phyloP scores from a whole-genome alignment of 2,797 vertebrate genomes.

The Myotis daubentonii region DNA sequence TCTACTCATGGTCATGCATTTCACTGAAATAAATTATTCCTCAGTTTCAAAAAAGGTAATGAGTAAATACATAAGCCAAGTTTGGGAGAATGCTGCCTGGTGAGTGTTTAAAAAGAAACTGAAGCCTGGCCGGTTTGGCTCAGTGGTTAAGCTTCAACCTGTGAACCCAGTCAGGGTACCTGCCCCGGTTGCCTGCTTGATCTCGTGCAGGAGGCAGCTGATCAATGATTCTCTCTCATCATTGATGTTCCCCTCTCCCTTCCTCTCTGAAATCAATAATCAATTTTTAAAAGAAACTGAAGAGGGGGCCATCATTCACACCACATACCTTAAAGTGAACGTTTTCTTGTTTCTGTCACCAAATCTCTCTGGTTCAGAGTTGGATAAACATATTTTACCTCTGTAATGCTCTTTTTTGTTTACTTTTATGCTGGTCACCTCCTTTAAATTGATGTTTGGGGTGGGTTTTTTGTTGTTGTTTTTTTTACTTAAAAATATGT shows the following conservation, averaged over 20 bases:
- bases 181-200: too few species aligned
- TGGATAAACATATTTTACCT: not conserved
- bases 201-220: too few species aligned
- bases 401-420: not conserved
- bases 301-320: not conserved
- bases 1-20: not conserved
- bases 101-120: not conserved
- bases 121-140: too few species aligned
- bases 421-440: not conserved
- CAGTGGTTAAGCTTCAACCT: too few species aligned
- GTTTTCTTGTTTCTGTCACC: not conserved
- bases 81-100: not conserved
- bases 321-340: not conserved
- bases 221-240: too few species aligned
- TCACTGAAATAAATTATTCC: not conserved
- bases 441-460: not conserved
- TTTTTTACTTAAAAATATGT: not conserved
- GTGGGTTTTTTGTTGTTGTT: not conserved
- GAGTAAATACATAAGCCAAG: not conserved
- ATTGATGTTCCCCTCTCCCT: too few species aligned
- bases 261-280: too few species aligned
- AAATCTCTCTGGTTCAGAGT: not conserved
- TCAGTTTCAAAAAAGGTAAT: not conserved
- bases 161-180: too few species aligned
- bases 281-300: too few species aligned